Evolutionary conservation across 2,113 vertebrate species (phyloP).

Genomic region (Platysteira castanea): DNA sequence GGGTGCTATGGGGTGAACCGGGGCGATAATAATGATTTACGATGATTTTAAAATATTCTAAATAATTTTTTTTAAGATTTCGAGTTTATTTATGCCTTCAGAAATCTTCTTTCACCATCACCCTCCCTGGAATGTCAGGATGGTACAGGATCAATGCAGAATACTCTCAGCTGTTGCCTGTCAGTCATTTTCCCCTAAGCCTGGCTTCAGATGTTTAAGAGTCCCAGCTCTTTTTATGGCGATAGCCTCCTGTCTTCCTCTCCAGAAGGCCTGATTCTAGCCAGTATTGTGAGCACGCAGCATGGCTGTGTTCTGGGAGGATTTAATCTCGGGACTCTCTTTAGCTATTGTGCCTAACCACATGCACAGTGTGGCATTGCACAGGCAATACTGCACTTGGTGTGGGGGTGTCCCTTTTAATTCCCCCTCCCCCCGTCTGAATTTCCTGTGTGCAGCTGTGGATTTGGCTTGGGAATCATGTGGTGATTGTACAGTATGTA

Average conservation of each 20-base stretch:
- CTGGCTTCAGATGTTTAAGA: slow-evolving; percentile 72
- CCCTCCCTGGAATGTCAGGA: slow-evolving; percentile 46
- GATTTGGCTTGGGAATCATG: neutral
- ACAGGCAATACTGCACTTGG: neutral
- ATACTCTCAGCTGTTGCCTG: slow-evolving; percentile 75
- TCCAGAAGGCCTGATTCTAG: slow-evolving; percentile 27
- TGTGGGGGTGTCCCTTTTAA: neutral
- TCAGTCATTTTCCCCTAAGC: slow-evolving; percentile 73
- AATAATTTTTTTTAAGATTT: neutral
- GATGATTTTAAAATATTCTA: neutral
- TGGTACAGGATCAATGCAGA: slow-evolving; percentile 72
- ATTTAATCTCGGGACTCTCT: neutral
- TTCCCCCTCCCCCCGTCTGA: neutral
- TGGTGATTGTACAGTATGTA: neutral
- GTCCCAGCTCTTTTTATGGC: slow-evolving; percentile 78
- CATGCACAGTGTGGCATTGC: neutral
- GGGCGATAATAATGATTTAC: neutral
- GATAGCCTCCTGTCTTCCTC: slow-evolving; percentile 40
- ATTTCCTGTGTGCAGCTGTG: slow-evolving; percentile 6
- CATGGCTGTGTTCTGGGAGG: neutral
- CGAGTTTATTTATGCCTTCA: slow-evolving; percentile 45
- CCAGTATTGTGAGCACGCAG: slow-evolving; percentile 21
- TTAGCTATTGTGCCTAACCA: neutral
- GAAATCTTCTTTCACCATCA: slow-evolving; percentile 29
- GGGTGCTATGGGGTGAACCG: neutral